phyloP scores from a whole-genome alignment of 2,797 vertebrate species.

The Crocodylus rhombifer region DNA sequence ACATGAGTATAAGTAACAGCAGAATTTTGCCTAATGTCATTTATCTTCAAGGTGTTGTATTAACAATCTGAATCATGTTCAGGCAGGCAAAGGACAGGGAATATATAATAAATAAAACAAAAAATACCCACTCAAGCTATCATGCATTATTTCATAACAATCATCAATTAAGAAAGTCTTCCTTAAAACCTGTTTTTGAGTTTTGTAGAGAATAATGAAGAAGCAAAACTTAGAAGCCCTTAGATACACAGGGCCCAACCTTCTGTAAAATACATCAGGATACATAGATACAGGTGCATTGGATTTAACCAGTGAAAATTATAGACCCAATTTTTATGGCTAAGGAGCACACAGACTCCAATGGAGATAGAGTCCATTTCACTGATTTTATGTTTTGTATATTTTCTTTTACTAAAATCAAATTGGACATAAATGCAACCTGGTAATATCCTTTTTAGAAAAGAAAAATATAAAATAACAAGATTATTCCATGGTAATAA shows the following conservation, averaged over 20 bases:
- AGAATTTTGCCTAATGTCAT: constrained; percentile 36
- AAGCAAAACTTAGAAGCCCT: not conserved
- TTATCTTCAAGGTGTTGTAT: constrained; percentile 69
- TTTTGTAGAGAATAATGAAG: not conserved
- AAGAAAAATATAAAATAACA: not conserved
- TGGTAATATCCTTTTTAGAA: not conserved
- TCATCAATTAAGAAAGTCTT: constrained; percentile 45
- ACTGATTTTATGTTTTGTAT: not conserved
- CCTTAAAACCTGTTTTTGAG: constrained; percentile 39
- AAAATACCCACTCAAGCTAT: not conserved
- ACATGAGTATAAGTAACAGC: constrained; percentile 50
- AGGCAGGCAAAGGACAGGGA: constrained; percentile 28
- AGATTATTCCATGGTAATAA: not conserved
- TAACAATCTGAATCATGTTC: constrained; percentile 66
- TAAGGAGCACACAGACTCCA: not conserved
- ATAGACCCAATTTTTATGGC: not conserved
- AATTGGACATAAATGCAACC: not conserved
- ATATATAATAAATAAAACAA: constrained; percentile 39
- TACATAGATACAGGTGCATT: not conserved
- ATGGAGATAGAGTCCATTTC: fast-evolving
- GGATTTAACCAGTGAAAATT: not conserved
- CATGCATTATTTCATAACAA: constrained; percentile 27
- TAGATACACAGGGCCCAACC: not conserved
- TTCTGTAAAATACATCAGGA: fast-evolving
- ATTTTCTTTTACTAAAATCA: not conserved